Conservation (phyloP, 1,140 invertebrate genomes). For the Caenorhabditis remanei region DNA sequence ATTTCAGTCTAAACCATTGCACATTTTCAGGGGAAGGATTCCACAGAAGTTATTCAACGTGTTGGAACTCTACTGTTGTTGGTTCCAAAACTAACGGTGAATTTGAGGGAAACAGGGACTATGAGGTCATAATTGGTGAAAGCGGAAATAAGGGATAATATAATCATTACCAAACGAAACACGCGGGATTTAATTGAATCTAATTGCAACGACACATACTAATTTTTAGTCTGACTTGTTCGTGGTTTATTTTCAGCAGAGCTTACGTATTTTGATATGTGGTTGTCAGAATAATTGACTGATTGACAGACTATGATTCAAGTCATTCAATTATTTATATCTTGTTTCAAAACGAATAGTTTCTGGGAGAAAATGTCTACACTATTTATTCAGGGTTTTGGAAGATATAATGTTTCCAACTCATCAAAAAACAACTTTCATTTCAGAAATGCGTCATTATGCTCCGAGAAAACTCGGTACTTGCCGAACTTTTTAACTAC, state of each 20-base stretch:
- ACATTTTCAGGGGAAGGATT: conserved; percentile 1
- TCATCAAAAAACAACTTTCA: neutral
- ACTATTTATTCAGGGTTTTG: too few species aligned
- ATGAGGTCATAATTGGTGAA: neutral
- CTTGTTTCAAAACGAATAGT: too few species aligned
- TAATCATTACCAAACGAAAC: neutral
- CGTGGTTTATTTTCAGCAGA: neutral
- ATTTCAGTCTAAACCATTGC: neutral
- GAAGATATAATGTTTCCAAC: too few species aligned
- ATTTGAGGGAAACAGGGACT: neutral
- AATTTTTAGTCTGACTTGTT: conserved; percentile 21
- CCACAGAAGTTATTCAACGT: neutral
- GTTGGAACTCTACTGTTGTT: conserved; percentile 49
- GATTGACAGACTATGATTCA: neutral
- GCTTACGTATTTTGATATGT: neutral
- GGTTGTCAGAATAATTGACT: neutral
- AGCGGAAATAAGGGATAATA: neutral
- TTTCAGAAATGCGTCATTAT: conserved; percentile 62
- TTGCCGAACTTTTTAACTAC: conserved; percentile 62
- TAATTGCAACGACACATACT: neutral
- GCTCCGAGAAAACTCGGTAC: conserved; percentile 58
- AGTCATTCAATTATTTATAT: too few species aligned
- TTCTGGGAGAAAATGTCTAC: too few species aligned
- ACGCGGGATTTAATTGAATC: neutral
- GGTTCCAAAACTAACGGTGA: conserved; percentile 60